Evolutionary conservation across 2,113 vertebrate species (phyloP), one percentile per base, ranked within the genome.

Genomic region (Oophaga pumilio): DNA sequence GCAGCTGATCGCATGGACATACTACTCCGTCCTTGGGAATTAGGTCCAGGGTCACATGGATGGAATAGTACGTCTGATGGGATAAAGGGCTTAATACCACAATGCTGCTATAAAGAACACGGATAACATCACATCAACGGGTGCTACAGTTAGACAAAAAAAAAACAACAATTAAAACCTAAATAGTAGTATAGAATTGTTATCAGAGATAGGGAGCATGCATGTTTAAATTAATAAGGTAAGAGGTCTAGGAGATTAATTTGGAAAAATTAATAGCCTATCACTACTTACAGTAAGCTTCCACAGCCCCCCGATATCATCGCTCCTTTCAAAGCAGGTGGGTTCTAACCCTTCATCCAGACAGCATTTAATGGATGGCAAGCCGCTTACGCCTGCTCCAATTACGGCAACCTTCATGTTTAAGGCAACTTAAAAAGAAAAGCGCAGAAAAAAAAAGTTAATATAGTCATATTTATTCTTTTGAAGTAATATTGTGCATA

Each of bases 261-360:
- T 28, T 11, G 6, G 3, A 13, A 79, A 53, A 57, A 57, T 24
- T 0, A 24, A 6, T 15, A 53, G n/a, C 59, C 8, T 12, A 79
- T 53, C 8, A 24, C 14, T 59, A 94, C 94, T 91, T 89, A 96
- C 96, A 76, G 90, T 92, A 89, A 95, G 97, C 43, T 69, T 92
- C 96, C 96, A 97, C 26, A 97, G 89, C 2, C 96, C 96, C 0
- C 95, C 94, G 1, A 97, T 91, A 76, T 93, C 95, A 84, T 95
- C 89, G 0, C 94, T 95, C 74, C 90, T 92, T 90, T 97, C 95
- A 4, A 97, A 97, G 93, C 96, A 97, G 43, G 92, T 93, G 1
- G 96, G 96, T 18, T 94, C 90, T 33, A 97, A 90, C 0, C 95
- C 95, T 71, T 97, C 96, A 0, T 96, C 96, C 7, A 96, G 89